Evolutionary conservation across 2,113 vertebrate species (phyloP).

Genomic region (Cololabis saira): DNA sequence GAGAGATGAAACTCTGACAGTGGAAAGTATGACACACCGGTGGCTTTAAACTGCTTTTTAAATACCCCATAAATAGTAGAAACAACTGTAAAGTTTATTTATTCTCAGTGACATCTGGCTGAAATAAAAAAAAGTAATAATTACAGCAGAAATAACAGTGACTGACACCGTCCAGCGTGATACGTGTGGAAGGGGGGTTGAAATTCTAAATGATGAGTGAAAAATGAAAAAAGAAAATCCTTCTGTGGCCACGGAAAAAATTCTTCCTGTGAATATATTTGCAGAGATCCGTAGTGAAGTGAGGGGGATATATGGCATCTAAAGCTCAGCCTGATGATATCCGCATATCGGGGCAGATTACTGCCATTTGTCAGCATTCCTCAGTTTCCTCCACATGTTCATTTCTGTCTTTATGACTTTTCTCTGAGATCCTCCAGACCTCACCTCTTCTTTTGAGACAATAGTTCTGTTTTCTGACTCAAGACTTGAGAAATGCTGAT

Average conservation of each 20-base stretch:
- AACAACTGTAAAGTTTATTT: conserved; percentile 6
- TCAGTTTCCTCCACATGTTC: no score
- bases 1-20: conserved; percentile 7
- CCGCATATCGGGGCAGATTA: no score
- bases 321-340: no score
- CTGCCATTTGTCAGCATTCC: no score
- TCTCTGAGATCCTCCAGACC: neutral
- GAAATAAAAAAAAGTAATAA: conserved; percentile 35
- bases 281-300: conserved; percentile 46
- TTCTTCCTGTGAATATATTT: conserved; percentile 51
- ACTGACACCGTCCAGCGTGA: conserved; percentile 5
- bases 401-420: neutral
- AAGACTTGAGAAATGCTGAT: no score
- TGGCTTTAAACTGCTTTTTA: neutral
- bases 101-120: conserved; percentile 5
- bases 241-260: conserved; percentile 64
- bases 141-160: conserved; percentile 23
- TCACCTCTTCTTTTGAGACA: neutral
- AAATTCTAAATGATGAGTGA: conserved; percentile 39
- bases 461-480: neutral
- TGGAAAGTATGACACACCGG: conserved; percentile 25
- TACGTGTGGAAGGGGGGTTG: conserved; percentile 19
- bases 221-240: conserved; percentile 26
- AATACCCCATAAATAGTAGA: neutral
- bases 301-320: no score